Evolutionary conservation across 1,140 invertebrate genomes (phyloP).

Genomic region (Drosophila kanapiae): DNA sequence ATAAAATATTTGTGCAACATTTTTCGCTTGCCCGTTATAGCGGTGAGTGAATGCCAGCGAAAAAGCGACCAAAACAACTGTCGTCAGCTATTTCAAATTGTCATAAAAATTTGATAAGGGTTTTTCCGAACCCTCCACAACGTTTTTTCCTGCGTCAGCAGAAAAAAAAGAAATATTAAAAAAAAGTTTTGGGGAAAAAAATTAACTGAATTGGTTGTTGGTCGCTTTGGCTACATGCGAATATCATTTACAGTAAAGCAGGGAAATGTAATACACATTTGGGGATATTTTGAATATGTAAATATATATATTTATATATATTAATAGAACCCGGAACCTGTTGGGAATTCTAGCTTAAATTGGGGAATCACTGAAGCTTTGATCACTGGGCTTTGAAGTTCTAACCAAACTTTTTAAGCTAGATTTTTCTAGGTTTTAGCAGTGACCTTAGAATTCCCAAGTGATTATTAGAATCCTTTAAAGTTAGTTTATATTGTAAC

Average conservation of each 20-base stretch:
- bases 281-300: background rate
- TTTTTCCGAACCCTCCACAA: conserved; percentile 35
- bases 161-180: conserved; percentile 31
- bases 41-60: conserved; percentile 18
- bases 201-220: conserved; percentile 15
- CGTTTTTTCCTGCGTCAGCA: conserved; percentile 64
- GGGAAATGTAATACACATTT: background rate
- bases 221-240: conserved; percentile 10
- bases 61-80: conserved; percentile 43
- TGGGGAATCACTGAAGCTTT: background rate
- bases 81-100: conserved; percentile 80
- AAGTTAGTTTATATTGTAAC: too few species aligned
- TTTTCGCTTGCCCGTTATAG: conserved; percentile 12
- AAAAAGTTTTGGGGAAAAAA: conserved; percentile 33
- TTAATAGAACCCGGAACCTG: too few species aligned
- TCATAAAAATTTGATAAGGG: conserved; percentile 79
- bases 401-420: too few species aligned
- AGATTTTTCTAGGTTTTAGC: too few species aligned
- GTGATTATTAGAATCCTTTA: too few species aligned
- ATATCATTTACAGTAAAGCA: conserved; percentile 32
- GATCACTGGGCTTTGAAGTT: too few species aligned
- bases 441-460: too few species aligned
- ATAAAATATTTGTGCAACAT: conserved; percentile 73
- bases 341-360: background rate
- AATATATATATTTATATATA: too few species aligned